Evolutionary conservation across 2,888 invertebrate genomes (phyloP).

Genomic region (Timema podura): DNA sequence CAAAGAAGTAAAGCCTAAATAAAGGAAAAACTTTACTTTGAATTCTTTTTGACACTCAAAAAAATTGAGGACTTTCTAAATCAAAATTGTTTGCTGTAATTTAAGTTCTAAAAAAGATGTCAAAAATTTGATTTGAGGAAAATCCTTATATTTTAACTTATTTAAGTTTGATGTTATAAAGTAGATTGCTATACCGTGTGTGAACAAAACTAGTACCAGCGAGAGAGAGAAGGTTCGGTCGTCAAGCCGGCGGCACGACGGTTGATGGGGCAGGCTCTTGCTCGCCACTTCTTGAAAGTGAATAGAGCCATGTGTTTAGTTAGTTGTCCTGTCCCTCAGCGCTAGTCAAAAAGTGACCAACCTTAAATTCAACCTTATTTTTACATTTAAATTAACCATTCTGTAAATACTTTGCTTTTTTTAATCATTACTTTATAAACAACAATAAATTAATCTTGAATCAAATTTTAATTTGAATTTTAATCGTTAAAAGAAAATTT

Average conservation of each 20-base stretch:
- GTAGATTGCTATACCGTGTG: slow-evolving; percentile 31
- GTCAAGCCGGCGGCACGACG: slow-evolving; percentile 29
- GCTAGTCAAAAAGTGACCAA: slow-evolving; percentile 15
- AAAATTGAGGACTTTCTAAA: too few relatives aligned
- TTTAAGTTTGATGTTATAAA: slow-evolving; percentile 17
- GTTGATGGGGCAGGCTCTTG: slow-evolving; percentile 29
- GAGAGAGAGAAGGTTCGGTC: slow-evolving; percentile 22
- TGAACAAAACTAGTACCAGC: slow-evolving; percentile 32
- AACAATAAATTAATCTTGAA: too few relatives aligned
- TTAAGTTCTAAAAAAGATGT: too few relatives aligned
- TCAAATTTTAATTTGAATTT: too few relatives aligned
- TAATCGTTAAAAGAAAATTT: too few relatives aligned
- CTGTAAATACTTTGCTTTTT: too few relatives aligned
- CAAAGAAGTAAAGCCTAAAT: slow-evolving; percentile 15
- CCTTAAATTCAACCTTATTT: not conserved
- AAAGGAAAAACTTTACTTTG: slow-evolving; percentile 13
- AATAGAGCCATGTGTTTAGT: slow-evolving; percentile 34
- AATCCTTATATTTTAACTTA: too few relatives aligned
- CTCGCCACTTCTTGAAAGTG: slow-evolving; percentile 35
- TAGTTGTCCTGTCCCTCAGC: slow-evolving; percentile 21
- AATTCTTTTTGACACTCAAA: slow-evolving; percentile 5
- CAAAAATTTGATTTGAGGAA: too few relatives aligned
- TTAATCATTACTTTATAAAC: too few relatives aligned
- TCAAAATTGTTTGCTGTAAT: too few relatives aligned
- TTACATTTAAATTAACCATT: too few relatives aligned